Base-by-base conservation (phyloP, 2,797 vertebrate genomes). In the Pseudomugil gertrudae region DNA sequence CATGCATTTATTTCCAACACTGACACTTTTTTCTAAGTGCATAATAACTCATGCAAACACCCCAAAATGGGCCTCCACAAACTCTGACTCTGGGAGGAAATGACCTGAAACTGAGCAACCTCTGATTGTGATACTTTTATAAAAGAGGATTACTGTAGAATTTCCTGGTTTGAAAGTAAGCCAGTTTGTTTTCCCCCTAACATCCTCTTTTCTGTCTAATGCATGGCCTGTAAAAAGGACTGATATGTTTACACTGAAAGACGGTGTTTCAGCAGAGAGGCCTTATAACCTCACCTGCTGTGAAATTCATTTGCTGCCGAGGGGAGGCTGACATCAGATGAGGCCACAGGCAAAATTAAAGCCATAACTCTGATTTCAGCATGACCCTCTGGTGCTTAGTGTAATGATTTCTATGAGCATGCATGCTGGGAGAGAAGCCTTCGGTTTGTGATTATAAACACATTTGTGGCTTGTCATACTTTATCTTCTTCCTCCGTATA, bases 321-420 rank as follows among this genome's bases (percentile, higher is more conserved):
- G 66, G 73, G 72, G 30, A 38, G 51, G n/a, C 57, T 26, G 72
- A 76, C 48, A 21, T 63, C 52, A 61, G 53, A 66, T 65, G 62
- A 76, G 61, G 71, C 68, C 63, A 56, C 35, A 0, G 57, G 69
- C 65, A 47, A 81, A 85, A 83, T 83, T 79, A 85, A 82, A 87
- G 66, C 62, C 54, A 74, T 83, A 85, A 83, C 65, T 88, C 80
- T 69, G 17, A 23, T 80, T 65, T 52, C 11, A 15, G 11, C 45
- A 50, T 1, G 26, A 76, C 74, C 52, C 26, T 38, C 26, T 40
- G 33, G 3, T 55, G 68, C 61, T 74, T 35, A n/a, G 75, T 62
- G 47, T 55, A 43, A 21, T 54, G 29, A 24, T 51, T 45, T 74
- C 78, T 56, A 40, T 48, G 26, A 64, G 54, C 29, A 50, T 45